Percentiles rank a stretch among this genome's conserved stretches.
Evolutionary conservation across 2,888 invertebrate species (phyloP).

Genomic region (Macrosoma leucophasiata): DNA sequence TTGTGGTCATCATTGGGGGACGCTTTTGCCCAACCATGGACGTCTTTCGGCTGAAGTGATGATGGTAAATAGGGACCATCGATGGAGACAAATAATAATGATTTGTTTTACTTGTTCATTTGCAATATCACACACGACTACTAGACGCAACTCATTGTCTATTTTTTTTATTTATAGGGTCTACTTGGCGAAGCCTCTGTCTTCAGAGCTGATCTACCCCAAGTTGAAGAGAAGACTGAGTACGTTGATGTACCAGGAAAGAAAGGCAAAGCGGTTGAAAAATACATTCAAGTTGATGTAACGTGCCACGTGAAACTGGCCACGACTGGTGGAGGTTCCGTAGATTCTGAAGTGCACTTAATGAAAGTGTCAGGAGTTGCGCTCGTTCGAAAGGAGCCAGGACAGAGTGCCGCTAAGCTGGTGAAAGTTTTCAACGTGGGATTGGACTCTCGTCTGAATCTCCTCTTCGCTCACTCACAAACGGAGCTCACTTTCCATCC

Average conservation of each 20-base stretch:
- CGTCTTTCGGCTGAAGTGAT: too few species aligned
- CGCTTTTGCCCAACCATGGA: too few species aligned
- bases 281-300: slow-evolving; percentile 80
- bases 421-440: slow-evolving; percentile 80
- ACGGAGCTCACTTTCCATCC: slow-evolving; percentile 80
- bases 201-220: slow-evolving; percentile 80
- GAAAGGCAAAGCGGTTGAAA: slow-evolving; percentile 71
- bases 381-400: slow-evolving; percentile 77
- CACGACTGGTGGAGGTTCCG: slow-evolving; percentile 74
- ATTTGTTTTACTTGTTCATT: too few species aligned
- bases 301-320: slow-evolving; percentile 79
- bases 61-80: too few species aligned
- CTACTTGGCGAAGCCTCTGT: slow-evolving; percentile 79
- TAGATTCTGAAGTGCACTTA: slow-evolving; percentile 74
- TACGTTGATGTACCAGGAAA: slow-evolving; percentile 72
- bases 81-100: too few species aligned
- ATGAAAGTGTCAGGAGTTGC: slow-evolving; percentile 83
- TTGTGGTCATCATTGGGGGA: too few species aligned
- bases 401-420: slow-evolving; percentile 70
- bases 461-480: slow-evolving; percentile 79
- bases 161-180: slow-evolving; percentile 45
- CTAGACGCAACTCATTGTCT: too few species aligned
- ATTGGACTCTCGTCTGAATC: slow-evolving; percentile 80
- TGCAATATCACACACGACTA: too few species aligned
- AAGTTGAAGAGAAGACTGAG: slow-evolving; percentile 79